A percentile compares a stretch with the other conserved stretches of the same genome.
Conservation (phyloP, 1,140 invertebrate genomes). For the Diuraphis noxia region DNA sequence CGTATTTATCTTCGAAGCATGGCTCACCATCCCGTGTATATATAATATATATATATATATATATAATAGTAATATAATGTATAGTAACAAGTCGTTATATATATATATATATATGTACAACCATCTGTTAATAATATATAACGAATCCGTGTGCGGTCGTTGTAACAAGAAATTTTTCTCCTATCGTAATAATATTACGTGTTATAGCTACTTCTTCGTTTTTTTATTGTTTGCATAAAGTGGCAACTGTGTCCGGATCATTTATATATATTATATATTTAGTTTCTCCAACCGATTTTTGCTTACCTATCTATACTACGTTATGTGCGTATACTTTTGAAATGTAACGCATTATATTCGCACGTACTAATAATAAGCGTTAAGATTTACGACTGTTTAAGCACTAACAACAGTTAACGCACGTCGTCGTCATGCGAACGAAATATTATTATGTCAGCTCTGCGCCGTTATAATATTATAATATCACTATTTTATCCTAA, state of each 20-base stretch:
- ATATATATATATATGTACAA: background rate
- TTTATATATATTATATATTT: background rate
- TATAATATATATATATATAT: too few relatives aligned
- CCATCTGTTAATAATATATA: background rate
- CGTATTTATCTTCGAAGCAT: background rate
- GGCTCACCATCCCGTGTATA: background rate
- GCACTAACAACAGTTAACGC: background rate
- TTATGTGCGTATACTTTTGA: background rate
- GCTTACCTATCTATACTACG: background rate
- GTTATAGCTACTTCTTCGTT: background rate
- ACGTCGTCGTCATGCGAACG: background rate
- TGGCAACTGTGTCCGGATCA: background rate
- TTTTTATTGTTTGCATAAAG: background rate
- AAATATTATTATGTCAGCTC: background rate
- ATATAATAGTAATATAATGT: background rate
- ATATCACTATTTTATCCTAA: background rate
- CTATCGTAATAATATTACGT: background rate
- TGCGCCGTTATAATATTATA: background rate
- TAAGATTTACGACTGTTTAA: background rate
- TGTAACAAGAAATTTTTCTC: background rate
- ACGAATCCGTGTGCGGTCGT: background rate
- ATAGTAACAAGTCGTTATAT: background rate
- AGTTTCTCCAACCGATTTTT: background rate
- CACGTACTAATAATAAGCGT: background rate
- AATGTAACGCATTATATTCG: background rate